phyloP scores from a whole-genome alignment of 2,113 vertebrate species.

The Centropristis striata region DNA sequence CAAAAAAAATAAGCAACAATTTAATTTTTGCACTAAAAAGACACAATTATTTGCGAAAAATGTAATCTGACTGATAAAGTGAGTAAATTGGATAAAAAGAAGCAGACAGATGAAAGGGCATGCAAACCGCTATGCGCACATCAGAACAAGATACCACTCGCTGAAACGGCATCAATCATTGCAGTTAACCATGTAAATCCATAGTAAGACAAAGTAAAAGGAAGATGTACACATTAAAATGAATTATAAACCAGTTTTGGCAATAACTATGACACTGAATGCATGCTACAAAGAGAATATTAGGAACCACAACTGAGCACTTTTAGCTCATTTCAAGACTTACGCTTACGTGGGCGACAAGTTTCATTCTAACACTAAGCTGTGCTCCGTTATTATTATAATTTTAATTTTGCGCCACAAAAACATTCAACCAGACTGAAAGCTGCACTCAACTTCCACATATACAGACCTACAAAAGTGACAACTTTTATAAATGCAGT shows the following conservation, averaged over 20 bases:
- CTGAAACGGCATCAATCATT: conserved; percentile 1
- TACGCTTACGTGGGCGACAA: conserved; percentile 64
- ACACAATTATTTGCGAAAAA: neutral
- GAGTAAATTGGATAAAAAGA: conserved; percentile 1
- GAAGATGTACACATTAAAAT: conserved; percentile 3
- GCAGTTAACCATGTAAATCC: neutral
- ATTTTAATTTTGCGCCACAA: neutral
- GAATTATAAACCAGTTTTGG: neutral
- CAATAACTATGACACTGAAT: conserved; percentile 3
- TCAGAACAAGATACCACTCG: neutral
- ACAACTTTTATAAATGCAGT: conserved; percentile 63
- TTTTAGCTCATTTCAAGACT: conserved; percentile 66
- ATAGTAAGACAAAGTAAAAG: neutral
- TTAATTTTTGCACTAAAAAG: neutral
- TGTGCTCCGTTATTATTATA: conserved; percentile 6
- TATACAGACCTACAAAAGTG: conserved; percentile 71
- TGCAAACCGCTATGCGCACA: conserved; percentile 9
- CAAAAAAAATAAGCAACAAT: neutral
- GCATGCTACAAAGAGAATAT: conserved; percentile 36
- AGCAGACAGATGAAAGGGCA: conserved; percentile 15
- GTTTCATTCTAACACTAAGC: conserved; percentile 66
- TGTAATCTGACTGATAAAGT: neutral
- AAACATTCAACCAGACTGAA: neutral
- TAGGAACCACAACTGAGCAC: conserved; percentile 68
- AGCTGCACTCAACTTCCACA: conserved; percentile 14